These are phyloP conservation scores for Melanerpes aurifrons DNA, from an alignment of 2,113 vertebrate species.

Conservation along the genomic window DNA sequence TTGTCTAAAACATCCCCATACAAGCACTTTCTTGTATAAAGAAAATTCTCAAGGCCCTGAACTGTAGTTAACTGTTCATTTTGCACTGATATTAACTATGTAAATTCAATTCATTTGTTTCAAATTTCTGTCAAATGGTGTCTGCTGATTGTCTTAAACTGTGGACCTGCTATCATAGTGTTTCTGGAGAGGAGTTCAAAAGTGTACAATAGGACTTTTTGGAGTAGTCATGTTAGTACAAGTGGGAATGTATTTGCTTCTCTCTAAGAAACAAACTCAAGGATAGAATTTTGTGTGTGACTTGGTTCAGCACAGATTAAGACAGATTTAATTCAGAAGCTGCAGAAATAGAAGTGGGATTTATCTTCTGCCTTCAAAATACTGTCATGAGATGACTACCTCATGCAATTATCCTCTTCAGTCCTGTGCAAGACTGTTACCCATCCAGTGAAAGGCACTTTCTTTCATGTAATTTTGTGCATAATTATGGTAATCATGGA, in stretches of 20 bases:
- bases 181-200: not conserved
- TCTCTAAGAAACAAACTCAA: not conserved
- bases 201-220: not conserved
- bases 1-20: not conserved
- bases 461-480: not conserved
- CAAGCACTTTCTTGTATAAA: not conserved
- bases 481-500: constrained; percentile 19
- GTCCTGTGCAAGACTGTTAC: not conserved
- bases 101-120: not conserved
- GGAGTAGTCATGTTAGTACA: not conserved
- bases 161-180: not conserved
- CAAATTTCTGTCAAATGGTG: not conserved
- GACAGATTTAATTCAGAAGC: constrained; percentile 12
- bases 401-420: constrained; percentile 2
- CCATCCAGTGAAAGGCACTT: not conserved
- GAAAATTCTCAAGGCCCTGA: not conserved
- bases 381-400: constrained; percentile 15
- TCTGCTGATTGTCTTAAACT: not conserved
- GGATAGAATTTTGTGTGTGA: not conserved
- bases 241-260: not conserved
- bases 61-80: not conserved
- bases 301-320: constrained; percentile 13
- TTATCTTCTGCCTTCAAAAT: not conserved
- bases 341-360: constrained; percentile 17
- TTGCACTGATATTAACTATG: not conserved